Evolutionary conservation across 2,888 invertebrate genomes (phyloP), one percentile per base, ranked within the genome.

Genomic region (Dromius quadrimaculatus): DNA sequence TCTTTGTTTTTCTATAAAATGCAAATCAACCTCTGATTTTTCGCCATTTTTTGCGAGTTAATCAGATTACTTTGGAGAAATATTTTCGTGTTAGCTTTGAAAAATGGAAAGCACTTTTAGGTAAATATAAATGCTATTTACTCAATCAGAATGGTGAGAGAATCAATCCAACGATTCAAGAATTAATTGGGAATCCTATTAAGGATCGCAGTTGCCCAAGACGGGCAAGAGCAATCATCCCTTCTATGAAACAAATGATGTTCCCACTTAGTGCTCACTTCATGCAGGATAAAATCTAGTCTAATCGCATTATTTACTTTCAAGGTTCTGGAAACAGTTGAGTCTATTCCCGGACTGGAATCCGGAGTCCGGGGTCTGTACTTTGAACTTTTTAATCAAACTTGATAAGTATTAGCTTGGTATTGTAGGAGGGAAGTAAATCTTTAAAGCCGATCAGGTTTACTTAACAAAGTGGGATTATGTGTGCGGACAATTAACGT

Each of bases 171-270:
- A 11, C 19, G 64, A 64, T 64, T 28, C 36, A 50, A 8, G 64
- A 47, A 64, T 64, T 64, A 64, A 64, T 47, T 64, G 64, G 47
- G 47, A 47, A 47, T 64, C 64, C 47, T 64, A 64, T 64, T 64
- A 57, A 8, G 36, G 64, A 47, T 43, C 43, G 47, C 62, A 64
- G 47, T 32, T 23, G 45, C 11, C 36, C 28, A 8, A 47, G 34
- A 47, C 50, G 50, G n/a, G n/a, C n/a, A n/a, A n/a, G n/a, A n/a
- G n/a, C n/a, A n/a, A n/a, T n/a, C n/a, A n/a, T n/a, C n/a, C n/a
- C n/a, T n/a, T n/a, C n/a, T 50, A 64, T 64, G 64, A 34, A 64
- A 64, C 47, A 64, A 64, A 64, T 64, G 34, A 47, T 20, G 47
- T 64, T 64, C 47, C 64, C 36, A 23, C 17, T n/a, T 13, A 50